These are phyloP conservation scores for Nezara viridula DNA, from an alignment of 2,888 invertebrate genomes.

Conservation along the genomic window DNA sequence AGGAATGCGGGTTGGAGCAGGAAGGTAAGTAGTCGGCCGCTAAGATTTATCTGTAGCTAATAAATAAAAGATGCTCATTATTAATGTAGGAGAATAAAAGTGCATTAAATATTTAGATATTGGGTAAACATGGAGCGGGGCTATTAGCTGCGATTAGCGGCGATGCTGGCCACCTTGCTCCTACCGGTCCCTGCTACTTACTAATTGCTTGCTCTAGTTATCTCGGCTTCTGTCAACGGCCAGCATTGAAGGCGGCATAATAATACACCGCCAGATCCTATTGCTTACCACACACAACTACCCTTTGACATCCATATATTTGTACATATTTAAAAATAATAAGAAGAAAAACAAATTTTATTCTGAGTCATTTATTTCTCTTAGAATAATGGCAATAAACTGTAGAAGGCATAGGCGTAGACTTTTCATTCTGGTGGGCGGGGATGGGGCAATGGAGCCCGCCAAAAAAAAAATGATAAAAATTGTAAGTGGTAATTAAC, in stretches of 20 bases:
- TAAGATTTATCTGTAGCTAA: not conserved
- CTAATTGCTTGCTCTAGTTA: not conserved
- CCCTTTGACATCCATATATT: not conserved
- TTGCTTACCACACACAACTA: not conserved
- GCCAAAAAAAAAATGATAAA: no score
- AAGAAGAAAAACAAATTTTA: no score
- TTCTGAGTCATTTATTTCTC: no score
- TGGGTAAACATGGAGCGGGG: not conserved
- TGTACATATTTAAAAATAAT: no score
- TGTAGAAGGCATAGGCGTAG: no score
- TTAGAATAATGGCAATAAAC: no score
- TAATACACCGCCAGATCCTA: not conserved
- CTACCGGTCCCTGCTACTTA: not conserved
- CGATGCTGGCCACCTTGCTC: not conserved
- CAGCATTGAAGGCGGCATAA: conserved; percentile 17
- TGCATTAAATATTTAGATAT: not conserved
- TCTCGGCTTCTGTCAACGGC: not conserved
- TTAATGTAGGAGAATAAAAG: conserved; percentile 2
- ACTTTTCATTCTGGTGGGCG: no score
- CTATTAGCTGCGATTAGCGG: not conserved
- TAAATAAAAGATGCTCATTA: conserved; percentile 30
- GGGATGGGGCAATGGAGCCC: no score
- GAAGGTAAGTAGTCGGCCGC: not conserved
- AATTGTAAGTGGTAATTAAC: no score
- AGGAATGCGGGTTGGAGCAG: not conserved